Percentiles rank a stretch among this genome's conserved stretches.
phyloP scores from a whole-genome alignment of 2,888 invertebrate species.

The Platycheirus albimanus region DNA sequence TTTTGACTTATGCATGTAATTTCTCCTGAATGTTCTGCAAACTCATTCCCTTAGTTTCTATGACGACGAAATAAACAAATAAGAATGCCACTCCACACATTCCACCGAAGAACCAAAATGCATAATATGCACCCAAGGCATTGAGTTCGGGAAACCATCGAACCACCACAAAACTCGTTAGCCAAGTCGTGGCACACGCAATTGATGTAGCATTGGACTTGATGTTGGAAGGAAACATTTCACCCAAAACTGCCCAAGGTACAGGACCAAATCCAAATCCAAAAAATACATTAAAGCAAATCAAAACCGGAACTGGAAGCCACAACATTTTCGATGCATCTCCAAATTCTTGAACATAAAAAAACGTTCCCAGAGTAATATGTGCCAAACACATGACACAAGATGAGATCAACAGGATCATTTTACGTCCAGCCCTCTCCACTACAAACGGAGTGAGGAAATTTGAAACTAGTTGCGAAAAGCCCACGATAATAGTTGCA shows the following conservation, averaged over 20 bases:
- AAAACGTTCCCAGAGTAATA: conserved; percentile 85
- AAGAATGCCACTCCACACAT: conserved; percentile 86
- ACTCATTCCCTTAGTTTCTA: conserved; percentile 94
- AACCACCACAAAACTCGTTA: conserved; percentile 89
- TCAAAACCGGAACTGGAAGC: conserved; percentile 88
- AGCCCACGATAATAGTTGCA: conserved; percentile 88
- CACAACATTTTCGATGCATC: conserved; percentile 84
- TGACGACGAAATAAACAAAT: conserved; percentile 83
- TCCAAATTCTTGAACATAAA: conserved; percentile 84
- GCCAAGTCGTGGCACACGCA: conserved; percentile 90
- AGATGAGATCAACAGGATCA: conserved; percentile 88
- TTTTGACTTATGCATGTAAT: conserved; percentile 84
- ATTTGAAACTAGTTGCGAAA: conserved; percentile 90
- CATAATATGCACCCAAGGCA: conserved; percentile 85
- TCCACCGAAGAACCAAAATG: conserved; percentile 89
- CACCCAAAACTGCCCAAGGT: conserved; percentile 92
- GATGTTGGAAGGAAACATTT: conserved; percentile 83
- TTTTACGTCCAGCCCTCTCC: conserved; percentile 89
- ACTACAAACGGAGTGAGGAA: conserved; percentile 88
- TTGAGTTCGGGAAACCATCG: conserved; percentile 87
- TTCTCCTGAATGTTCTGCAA: conserved; percentile 91
- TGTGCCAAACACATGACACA: conserved; percentile 86
- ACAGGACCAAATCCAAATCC: conserved; percentile 90
- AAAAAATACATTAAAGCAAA: conserved; percentile 89
- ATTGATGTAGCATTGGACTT: conserved; percentile 88